Evolutionary conservation across 2,888 invertebrate species (phyloP), one percentile per base, ranked within the genome.

Genomic region (Dolomedes plantarius): DNA sequence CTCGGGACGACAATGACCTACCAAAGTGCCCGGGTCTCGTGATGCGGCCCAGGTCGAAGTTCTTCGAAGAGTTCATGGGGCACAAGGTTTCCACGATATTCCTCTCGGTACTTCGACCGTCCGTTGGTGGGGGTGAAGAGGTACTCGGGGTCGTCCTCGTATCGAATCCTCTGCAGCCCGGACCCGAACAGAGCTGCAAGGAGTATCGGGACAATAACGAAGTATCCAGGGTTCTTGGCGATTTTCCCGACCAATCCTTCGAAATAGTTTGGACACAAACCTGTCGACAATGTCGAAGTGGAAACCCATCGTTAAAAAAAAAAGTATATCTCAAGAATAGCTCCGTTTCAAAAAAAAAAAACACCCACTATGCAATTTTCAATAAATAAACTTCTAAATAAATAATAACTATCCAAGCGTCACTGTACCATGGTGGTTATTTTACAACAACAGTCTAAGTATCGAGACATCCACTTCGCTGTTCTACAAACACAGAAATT

Each of bases 121-220:
- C 97, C 97, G 90, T 95, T 95, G 89, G 96, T 93, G 0, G 97
- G 97, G 32, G 96, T 96, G 92, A 97, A 97, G 32, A 97, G 93
- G 92, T 97, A 97, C 91, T 97, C 97, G 0, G 97, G 97, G 92
- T 97, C 97, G 92, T 97, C 97, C 92, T 97, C 96, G 92, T 96
- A 97, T 91, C 95, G 93, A 85, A 97, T 94, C 91, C 94, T 93
- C 92, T 97, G 97, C 91, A 95, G 96, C 75, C 97, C 97, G 29
- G 97, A 97, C 91, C 96, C 94, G 91, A 96, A 95, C 74, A 97
- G 93, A 81, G 95, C 92, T 0, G 96, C 94, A 75, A 97, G 92
- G 67, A 97, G 93, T 46, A 97, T 92, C 11, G 97, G 97, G 76
- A 97, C 93, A 90, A 97, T 94, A 89, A 97, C 93, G 93, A 97